Conservation (phyloP, 2,888 invertebrate species). For the Anorthoa munda region DNA sequence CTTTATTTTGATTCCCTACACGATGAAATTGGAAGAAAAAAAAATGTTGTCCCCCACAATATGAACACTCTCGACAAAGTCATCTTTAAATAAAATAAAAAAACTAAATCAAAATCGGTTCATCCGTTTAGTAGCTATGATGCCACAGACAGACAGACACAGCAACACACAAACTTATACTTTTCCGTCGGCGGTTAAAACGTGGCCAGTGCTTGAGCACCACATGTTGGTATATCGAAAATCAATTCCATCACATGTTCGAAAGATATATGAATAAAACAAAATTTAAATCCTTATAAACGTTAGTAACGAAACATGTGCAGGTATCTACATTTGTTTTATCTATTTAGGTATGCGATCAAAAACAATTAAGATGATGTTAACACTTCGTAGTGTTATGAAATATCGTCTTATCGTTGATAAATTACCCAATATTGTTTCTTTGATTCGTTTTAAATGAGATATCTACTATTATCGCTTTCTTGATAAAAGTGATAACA, state of each 20-base stretch:
- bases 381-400: conserved; percentile 7
- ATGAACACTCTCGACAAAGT: no score
- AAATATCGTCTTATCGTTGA: conserved; percentile 33
- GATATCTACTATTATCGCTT: conserved; percentile 3
- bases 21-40: no score
- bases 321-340: neutral
- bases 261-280: conserved; percentile 29
- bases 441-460: conserved; percentile 24
- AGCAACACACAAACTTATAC: no score
- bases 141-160: no score
- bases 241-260: conserved; percentile 17
- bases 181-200: no score
- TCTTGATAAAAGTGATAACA: conserved; percentile 3
- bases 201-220: neutral
- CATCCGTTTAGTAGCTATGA: no score
- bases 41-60: no score
- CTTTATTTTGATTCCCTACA: no score
- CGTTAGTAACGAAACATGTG: conserved; percentile 2
- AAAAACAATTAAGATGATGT: neutral
- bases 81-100: no score
- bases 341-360: neutral
- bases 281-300: conserved; percentile 11
- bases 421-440: conserved; percentile 29
- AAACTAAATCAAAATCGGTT: no score
- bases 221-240: conserved; percentile 18